Evolutionary conservation across 2,888 invertebrate genomes (phyloP), one percentile per base, ranked within the genome.

Genomic region (Poecilobothrus nobilitatus): DNA sequence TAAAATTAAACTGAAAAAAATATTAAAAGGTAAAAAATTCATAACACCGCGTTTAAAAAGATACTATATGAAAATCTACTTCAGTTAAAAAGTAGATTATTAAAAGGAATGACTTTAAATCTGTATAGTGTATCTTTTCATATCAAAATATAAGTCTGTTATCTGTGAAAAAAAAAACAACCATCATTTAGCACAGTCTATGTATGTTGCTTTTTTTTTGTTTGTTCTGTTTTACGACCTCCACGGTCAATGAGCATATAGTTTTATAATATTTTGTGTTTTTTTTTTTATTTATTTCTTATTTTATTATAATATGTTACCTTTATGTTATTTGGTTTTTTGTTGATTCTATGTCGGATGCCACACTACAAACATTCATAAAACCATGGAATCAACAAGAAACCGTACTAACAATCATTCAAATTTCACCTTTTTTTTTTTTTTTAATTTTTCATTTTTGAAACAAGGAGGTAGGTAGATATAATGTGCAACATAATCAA

Each of bases 101-200:
- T 53, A 53, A 53, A 53, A 53, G 2, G 53, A 53, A 53, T 53
- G 53, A 53, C 53, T 53, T 53, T 53, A 53, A 53, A 53, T 41
- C 41, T 41, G 9, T 37, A 8, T 7, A 8, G 9, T 37, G 12
- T 7, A 8, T 53, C n/a, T 53, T 53, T 6, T 37, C 37, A 37
- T 12, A 37, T 12, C 37, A 37, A 37, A 37, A 37, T 12, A 53
- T 18, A 53, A 27, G 27, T 27, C 27, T 27, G 27, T 4, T 27
- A 27, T 27, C 27, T 27, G 27, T 27, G 27, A 53, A 15, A 53
- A 53, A n/a, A 53, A 18, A 53, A 53, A n/a, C 18, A 53, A 53
- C 15, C 53, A 53, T 6, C 15, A 53, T 53, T 53, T 53, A 53
- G 53, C 53, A 53, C 53, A 53, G 15, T 41, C 41, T 41, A 15